phyloP scores from a whole-genome alignment of 2,113 vertebrate genomes.

The Chaenogobius annularis region DNA sequence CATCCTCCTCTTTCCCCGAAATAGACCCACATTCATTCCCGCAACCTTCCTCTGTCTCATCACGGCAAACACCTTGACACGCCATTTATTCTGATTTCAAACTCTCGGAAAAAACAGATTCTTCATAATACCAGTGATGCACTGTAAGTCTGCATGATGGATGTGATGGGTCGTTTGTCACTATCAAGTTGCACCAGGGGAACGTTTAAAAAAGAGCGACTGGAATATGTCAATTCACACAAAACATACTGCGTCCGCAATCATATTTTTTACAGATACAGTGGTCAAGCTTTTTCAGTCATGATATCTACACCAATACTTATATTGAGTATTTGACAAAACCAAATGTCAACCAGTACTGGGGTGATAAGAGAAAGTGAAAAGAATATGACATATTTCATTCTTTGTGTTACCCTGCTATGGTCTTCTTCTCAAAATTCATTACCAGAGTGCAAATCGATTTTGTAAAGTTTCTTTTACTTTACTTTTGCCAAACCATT shows the following conservation, averaged over 20 bases:
- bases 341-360: too few species aligned
- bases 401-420: too few species aligned
- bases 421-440: too few species aligned
- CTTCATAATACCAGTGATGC: constrained; percentile 44
- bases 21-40: constrained; percentile 34
- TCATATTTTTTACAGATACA: too few species aligned
- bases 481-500: too few species aligned
- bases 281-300: too few species aligned
- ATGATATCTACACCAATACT: too few species aligned
- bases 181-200: constrained; percentile 37
- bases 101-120: constrained; percentile 37
- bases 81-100: constrained; percentile 55
- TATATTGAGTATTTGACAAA: too few species aligned
- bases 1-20: constrained; percentile 20
- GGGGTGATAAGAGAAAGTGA: too few species aligned
- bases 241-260: background rate
- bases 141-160: constrained; percentile 45
- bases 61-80: constrained; percentile 47
- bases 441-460: too few species aligned
- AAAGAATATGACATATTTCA: too few species aligned
- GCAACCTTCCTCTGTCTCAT: constrained; percentile 15
- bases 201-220: constrained; percentile 26
- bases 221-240: constrained; percentile 8
- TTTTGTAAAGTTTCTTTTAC: too few species aligned
- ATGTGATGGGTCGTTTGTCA: constrained; percentile 57